phyloP scores from a whole-genome alignment of 1,140 invertebrate species.

The Euglossa dilemma region DNA sequence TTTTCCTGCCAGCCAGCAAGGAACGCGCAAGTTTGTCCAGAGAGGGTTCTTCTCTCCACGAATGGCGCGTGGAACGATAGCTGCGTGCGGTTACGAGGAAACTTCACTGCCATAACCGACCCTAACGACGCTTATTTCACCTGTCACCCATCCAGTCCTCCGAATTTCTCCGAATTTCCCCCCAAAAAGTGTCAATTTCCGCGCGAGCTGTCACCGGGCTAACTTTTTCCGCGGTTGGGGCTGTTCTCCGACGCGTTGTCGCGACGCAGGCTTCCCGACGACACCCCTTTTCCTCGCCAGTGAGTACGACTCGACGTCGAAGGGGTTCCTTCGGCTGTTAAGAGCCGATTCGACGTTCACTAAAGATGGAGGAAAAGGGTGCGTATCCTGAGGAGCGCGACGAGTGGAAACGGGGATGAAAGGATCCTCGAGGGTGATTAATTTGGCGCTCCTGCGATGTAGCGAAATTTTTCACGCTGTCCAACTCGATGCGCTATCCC shows the following conservation, averaged over 20 bases:
- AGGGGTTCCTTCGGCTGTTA: background rate
- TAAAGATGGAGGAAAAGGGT: background rate
- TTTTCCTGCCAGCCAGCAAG: slow-evolving; percentile 31
- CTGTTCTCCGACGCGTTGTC: background rate
- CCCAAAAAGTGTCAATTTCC: slow-evolving; percentile 61
- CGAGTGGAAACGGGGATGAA: background rate
- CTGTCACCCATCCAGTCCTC: slow-evolving; percentile 12
- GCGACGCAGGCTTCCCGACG: background rate
- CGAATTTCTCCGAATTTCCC: slow-evolving; percentile 33
- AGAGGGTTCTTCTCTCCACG: slow-evolving; percentile 28
- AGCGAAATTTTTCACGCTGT: too few relatives aligned
- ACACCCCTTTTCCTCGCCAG: too few relatives aligned
- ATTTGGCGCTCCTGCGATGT: background rate
- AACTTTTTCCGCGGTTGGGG: slow-evolving; percentile 36
- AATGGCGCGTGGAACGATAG: slow-evolving; percentile 52
- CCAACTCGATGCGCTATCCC: too few relatives aligned
- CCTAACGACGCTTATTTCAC: background rate
- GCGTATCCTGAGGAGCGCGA: background rate
- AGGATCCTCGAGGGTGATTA: background rate
- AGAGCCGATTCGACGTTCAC: background rate
- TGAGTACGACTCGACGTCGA: background rate
- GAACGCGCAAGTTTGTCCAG: slow-evolving; percentile 40
- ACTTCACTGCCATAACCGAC: slow-evolving; percentile 36
- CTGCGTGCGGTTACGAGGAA: slow-evolving; percentile 44
- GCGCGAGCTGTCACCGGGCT: slow-evolving; percentile 32